phyloP scores from a whole-genome alignment of 2,888 invertebrate genomes.

The Agrochola litura region DNA sequence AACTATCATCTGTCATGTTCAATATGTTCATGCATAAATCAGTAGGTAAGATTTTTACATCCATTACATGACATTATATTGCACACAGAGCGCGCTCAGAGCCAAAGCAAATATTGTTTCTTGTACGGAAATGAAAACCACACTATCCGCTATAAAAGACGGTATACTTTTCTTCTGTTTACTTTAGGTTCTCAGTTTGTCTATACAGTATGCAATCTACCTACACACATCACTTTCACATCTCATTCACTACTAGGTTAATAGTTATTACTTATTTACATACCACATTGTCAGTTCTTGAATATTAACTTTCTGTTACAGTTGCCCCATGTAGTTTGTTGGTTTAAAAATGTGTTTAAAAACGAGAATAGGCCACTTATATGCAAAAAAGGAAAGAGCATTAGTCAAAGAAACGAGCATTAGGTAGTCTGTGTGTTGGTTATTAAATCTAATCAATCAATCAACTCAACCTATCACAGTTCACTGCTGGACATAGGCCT shows the following conservation, averaged over 20 bases:
- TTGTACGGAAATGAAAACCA: slow-evolving; percentile 22
- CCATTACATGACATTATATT: neutral
- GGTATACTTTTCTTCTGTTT: neutral
- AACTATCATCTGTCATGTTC: neutral
- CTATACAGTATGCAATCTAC: neutral
- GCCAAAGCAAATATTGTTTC: slow-evolving; percentile 20
- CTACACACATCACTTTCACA: neutral
- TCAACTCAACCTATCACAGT: too few relatives aligned
- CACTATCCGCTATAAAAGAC: neutral
- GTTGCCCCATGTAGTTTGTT: neutral
- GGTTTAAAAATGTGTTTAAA: neutral
- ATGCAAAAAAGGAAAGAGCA: neutral
- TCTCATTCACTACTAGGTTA: neutral
- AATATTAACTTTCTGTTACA: neutral
- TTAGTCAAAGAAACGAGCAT: too few relatives aligned
- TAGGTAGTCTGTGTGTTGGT: neutral
- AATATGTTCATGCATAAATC: neutral
- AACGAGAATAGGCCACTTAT: neutral
- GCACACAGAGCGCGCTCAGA: too few relatives aligned
- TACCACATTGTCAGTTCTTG: neutral
- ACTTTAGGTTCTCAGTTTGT: neutral
- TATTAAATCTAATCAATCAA: too few relatives aligned
- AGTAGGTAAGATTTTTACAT: neutral
- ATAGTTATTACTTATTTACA: neutral
- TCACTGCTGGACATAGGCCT: too few relatives aligned